Evolutionary conservation across 1,140 invertebrate species (phyloP), one percentile per base, ranked within the genome.

Genomic region (Aphaenogaster ashmeadi): DNA sequence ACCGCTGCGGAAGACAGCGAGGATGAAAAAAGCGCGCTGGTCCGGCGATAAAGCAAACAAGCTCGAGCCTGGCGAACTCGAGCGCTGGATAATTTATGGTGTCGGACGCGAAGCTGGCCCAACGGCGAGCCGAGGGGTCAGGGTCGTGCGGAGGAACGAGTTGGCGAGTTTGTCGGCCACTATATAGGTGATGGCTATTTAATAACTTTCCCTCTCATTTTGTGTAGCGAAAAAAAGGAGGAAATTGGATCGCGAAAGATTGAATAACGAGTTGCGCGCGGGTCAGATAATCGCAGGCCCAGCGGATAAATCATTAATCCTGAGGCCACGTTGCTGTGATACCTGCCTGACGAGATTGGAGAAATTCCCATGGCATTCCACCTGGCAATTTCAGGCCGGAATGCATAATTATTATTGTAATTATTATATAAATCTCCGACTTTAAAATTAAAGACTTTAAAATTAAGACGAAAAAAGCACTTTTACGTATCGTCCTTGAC

Each of bases 131-230:
- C 7, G 44, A 56, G 50, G 52, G 80, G 89, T 89, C 89, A 90
- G 89, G 89, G 89, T 90, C 88, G 56, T 18, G 9, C 13, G 41
- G 21, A 58, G 77, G 77, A 86, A 89, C 81, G 33, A 56, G 71
- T 88, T 47, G 44, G 13, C 44, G 36, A 18, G 66, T 67, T 90
- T 88, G 71, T 81, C 64, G 67, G 52, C 85, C 88, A 71, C 18
- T 78, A 90, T 89, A 90, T 89, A 72, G 88, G 84, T 89, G 89
- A 90, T 71, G 88, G 88, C 85, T 87, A 60, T 89, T 87, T 87
- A 89, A 89, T 87, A 87, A 89, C 89, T 90, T 90, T 90, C 89
- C 75, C 89, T 90, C 85, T 90, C 85, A 74, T 74, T 89, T 89
- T 75, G n/a, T 6, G 72, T 87, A 54, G 15, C 44, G 52, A 64